Percentiles rank a stretch among this genome's conserved stretches.
These are phyloP conservation scores for Mola mola DNA, from an alignment of 2,113 vertebrate genomes.

Conservation along the genomic window DNA sequence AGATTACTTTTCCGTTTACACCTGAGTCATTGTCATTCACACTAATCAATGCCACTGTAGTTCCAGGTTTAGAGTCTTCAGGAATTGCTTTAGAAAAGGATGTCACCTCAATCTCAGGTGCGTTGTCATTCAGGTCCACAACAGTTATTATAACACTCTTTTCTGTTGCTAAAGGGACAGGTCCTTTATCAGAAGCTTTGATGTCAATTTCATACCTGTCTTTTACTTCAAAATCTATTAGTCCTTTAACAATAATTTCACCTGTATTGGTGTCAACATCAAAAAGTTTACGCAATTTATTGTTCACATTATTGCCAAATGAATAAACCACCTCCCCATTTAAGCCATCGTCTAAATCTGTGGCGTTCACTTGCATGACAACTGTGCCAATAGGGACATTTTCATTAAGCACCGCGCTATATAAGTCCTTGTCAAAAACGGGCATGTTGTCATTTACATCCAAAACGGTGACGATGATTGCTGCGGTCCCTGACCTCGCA, in stretches of 20 bases:
- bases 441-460: conserved; percentile 72
- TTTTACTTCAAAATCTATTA: conserved; percentile 58
- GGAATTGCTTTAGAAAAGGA: conserved; percentile 65
- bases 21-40: conserved; percentile 73
- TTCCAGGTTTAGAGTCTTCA: conserved; percentile 67
- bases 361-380: conserved; percentile 59
- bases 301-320: conserved; percentile 28
- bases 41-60: conserved; percentile 72
- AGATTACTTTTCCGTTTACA: conserved; percentile 68
- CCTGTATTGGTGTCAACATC: conserved; percentile 44
- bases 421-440: conserved; percentile 54
- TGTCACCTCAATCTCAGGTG: conserved; percentile 75
- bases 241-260: conserved; percentile 53
- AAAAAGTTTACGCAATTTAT: conserved; percentile 39
- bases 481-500: conserved; percentile 44
- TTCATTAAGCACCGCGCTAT: conserved; percentile 51
- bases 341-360: conserved; percentile 63
- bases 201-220: conserved; percentile 66
- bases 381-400: conserved; percentile 30
- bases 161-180: conserved; percentile 48
- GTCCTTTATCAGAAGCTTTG: conserved; percentile 67
- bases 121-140: conserved; percentile 84
- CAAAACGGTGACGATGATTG: conserved; percentile 53
- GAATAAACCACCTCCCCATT: conserved; percentile 63
- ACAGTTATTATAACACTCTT: conserved; percentile 75